Percentiles rank a stretch among this genome's conserved stretches.
These are phyloP conservation scores for Campylomormyrus tamandua DNA, from an alignment of 2,113 vertebrate species.

Conservation along the genomic window DNA sequence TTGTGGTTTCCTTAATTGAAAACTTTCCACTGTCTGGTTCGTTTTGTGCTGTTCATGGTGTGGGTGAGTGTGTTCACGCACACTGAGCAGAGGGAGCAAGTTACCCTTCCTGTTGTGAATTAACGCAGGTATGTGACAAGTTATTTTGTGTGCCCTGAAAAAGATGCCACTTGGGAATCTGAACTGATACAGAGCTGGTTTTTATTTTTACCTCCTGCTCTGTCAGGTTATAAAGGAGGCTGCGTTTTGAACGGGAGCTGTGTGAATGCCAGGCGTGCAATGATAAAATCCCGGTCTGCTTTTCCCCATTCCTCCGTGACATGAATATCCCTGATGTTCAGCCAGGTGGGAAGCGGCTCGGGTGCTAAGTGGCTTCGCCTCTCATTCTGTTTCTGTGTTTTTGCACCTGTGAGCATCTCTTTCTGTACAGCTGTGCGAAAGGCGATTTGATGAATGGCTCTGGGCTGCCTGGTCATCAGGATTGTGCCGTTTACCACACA, in stretches of 20 bases:
- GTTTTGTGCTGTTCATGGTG: neutral
- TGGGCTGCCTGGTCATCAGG: slow-evolving; percentile 42
- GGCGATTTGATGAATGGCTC: slow-evolving; percentile 41
- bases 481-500: slow-evolving; percentile 29
- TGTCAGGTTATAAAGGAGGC: slow-evolving; percentile 43
- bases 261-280: neutral
- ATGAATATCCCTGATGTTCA: slow-evolving; percentile 45
- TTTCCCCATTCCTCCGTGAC: slow-evolving; percentile 27
- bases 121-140: neutral
- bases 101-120: neutral
- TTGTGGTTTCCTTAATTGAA: neutral
- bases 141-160: neutral
- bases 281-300: neutral
- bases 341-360: slow-evolving; percentile 48
- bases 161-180: neutral
- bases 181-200: neutral
- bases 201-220: slow-evolving; percentile 22
- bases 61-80: neutral
- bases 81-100: neutral
- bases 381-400: slow-evolving; percentile 17
- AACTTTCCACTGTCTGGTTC: neutral
- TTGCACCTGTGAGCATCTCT: slow-evolving; percentile 33
- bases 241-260: slow-evolving; percentile 6
- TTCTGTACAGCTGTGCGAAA: slow-evolving; percentile 36
- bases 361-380: slow-evolving; percentile 33